Conservation (phyloP, 2,113 vertebrate species). For the Megaceryle torquata region DNA sequence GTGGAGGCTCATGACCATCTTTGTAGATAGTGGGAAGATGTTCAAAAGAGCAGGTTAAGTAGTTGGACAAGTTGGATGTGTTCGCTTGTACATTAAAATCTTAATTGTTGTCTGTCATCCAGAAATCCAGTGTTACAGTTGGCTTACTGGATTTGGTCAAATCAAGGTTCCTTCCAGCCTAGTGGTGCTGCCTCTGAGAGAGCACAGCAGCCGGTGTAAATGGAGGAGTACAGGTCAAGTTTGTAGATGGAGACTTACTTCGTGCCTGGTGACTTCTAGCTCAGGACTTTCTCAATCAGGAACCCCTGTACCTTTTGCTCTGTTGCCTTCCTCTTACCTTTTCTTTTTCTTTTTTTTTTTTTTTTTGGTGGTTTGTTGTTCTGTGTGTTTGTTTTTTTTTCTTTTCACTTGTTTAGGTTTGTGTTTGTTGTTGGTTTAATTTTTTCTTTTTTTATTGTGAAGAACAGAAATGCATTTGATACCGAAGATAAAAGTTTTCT, state of each 20-base stretch:
- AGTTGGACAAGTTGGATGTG: neutral
- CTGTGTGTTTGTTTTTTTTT: too few relatives aligned
- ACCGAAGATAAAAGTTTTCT: neutral
- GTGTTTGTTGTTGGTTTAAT: neutral
- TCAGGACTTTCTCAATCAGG: neutral
- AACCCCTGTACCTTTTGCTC: neutral
- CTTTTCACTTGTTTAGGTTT: neutral
- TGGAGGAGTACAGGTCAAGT: neutral
- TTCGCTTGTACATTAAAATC: neutral
- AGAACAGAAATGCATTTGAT: neutral
- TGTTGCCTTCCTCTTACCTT: neutral
- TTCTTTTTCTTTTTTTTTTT: neutral
- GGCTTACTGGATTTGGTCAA: neutral
- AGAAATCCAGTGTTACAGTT: neutral
- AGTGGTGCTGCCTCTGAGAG: neutral
- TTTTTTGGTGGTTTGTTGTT: too few relatives aligned
- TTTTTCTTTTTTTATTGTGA: neutral
- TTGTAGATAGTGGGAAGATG: neutral
- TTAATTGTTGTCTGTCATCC: neutral
- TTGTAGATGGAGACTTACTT: neutral
- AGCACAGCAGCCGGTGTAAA: neutral
- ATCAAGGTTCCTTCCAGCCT: neutral
- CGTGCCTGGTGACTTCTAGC: neutral
- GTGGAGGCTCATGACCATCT: neutral
- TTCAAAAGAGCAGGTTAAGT: neutral